A percentile compares a stretch with the other conserved stretches of the same genome.
These are phyloP conservation scores for Lytechinus pictus DNA, from an alignment of 35 echinoderm and acorn worm genomes.

Conservation along the genomic window DNA sequence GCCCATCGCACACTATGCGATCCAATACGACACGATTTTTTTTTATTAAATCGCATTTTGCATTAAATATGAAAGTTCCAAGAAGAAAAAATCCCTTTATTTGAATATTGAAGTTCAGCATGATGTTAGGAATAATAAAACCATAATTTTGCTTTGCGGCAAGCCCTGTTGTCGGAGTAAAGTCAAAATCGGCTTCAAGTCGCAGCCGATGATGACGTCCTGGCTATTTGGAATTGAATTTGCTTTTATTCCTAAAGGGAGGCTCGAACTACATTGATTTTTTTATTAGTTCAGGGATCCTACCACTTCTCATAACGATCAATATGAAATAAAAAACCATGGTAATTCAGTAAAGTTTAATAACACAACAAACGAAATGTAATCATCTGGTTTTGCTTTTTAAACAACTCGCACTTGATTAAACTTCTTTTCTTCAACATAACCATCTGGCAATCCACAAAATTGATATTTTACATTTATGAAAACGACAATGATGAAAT, in stretches of 20 bases:
- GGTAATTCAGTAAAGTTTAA: neutral
- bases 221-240: too few species aligned
- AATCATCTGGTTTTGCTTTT: neutral
- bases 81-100: neutral
- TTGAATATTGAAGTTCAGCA: neutral
- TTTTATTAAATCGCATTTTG: too few species aligned
- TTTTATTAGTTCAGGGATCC: too few species aligned
- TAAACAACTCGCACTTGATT: neutral
- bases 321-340: neutral
- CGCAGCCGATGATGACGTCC: too few species aligned
- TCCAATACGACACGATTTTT: too few species aligned
- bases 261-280: neutral
- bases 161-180: too few species aligned
- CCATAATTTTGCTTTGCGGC: too few species aligned
- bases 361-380: neutral
- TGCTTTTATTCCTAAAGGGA: too few species aligned
- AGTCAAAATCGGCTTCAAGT: too few species aligned
- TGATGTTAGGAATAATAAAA: too few species aligned
- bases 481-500: neutral
- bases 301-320: neutral
- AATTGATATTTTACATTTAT: conserved; percentile 7
- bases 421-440: neutral
- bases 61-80: too few species aligned
- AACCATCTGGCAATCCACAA: neutral
- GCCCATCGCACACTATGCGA: too few species aligned